Base-by-base conservation (phyloP, 2,113 vertebrate genomes). In the Anhinga anhinga region DNA sequence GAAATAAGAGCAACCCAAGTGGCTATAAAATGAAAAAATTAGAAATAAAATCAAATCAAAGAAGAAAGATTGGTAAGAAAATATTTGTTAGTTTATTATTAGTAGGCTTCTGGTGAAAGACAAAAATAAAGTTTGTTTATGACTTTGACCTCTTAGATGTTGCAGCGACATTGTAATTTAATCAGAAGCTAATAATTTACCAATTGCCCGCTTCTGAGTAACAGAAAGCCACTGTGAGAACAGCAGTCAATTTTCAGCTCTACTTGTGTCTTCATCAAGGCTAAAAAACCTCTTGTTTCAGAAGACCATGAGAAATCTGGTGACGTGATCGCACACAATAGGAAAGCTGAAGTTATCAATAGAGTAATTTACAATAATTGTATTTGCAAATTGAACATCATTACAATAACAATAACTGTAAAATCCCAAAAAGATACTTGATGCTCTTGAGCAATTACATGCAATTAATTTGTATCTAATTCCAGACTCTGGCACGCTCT, bases 381-480 rank as follows among this genome's bases (percentile, higher is more conserved):
- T 94, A 83, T 82, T 96, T 97, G 92, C 90, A 97, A 87, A 97
- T 96, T 94, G 78, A 66, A 92, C 71, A 67, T 85, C 38, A 82
- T 86, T 96, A 82, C 69, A 90, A 84, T 92, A 94, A 96, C 95
- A 97, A 89, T 63, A 95, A 93, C n/a, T 83, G 56, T 56, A 65
- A 88, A 94, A 80, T 92, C 88, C 74, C 89, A 74, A 40, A 88
- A 94, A 97, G 92, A 91, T 83, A 92, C 73, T 95, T 88, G 86
- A 96, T 96, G 71, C 72, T 96, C 80, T 95, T 96, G 56, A 78
- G 50, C 94, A 95, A 98, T 97, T 96, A 95, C 96, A 96, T 80
- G 88, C 90, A 97, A 96, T 97, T 97, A 97, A 95, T 95, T 92
- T 87, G 78, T 90, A 96, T 94, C 94, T 96, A 91, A 97, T 91